Evolutionary conservation across 92 coral and sea anemone species (phyloP), one percentile per base, ranked within the genome.

Genomic region (Nematostella vectensis): DNA sequence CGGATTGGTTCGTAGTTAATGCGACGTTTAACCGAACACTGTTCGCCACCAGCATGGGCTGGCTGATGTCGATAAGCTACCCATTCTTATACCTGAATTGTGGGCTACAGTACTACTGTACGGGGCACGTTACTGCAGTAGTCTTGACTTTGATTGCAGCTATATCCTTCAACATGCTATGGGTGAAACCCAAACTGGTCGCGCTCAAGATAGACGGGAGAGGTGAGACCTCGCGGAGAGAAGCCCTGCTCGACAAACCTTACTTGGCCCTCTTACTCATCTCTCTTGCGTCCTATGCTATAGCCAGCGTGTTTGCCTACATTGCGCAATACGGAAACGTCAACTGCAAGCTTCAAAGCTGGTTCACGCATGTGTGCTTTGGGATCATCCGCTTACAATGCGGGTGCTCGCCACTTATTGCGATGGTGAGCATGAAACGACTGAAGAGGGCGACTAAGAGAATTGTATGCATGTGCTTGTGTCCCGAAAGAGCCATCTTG

Each of bases 21-120:
- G 72, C 55, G 10, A 54, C 72, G 18, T 66, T 66, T 56, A 43
- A 43, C 29, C 72, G 72, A 54, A 66, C 72, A n/a, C 53, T 66
- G 17, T 0, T 43, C 42, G 63, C 63, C 21, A 66, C 72, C 0
- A 29, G 45, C 17, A 20, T 66, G 19, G 62, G 72, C 4, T 66
- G 72, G 72, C 27, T 66, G 4, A 55, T 66, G 2, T 55, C 72
- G 20, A 29, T 66, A 23, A 54, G 25, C 40, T 66, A 66, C 33
- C 72, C 72, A 3, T 66, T 66, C 29, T 36, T 66, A 25, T 66
- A 66, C 42, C 53, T 66, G n/a, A 55, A 66, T 19, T 53, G 59
- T 3, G 72, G 72, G n/a, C 31, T 66, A 12, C 29, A 42, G 2
- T 21, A 51, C 23, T 66, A 66, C 47, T 55, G 62, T n/a, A 66